A percentile compares a stretch with the other conserved stretches of the same genome.
phyloP scores from a whole-genome alignment of 2,113 vertebrate genomes.

The Microcebus lehilahytsara region DNA sequence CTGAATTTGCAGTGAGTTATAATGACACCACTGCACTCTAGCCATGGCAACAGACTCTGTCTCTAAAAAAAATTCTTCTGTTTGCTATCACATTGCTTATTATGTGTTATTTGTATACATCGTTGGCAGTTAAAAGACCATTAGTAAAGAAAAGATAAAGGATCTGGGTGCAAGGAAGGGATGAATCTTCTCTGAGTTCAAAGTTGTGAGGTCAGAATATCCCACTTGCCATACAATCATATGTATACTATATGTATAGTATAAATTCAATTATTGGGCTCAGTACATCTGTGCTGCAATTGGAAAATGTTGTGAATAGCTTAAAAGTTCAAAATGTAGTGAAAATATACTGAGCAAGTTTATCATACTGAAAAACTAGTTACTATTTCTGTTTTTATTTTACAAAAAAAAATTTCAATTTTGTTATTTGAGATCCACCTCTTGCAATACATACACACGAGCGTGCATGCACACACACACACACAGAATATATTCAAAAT shows the following conservation, averaged over 20 bases:
- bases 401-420: neutral
- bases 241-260: neutral
- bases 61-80: neutral
- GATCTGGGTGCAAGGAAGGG: neutral
- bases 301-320: neutral
- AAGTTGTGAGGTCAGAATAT: neutral
- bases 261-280: neutral
- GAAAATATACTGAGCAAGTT: neutral
- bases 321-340: slow-evolving; percentile 27
- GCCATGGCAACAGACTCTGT: too few species aligned
- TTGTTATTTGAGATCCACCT: neutral
- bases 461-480: neutral
- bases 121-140: neutral
- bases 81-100: neutral
- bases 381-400: slow-evolving; percentile 40
- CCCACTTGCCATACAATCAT: neutral
- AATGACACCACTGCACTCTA: too few species aligned
- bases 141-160: neutral
- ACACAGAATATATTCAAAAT: neutral
- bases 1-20: too few species aligned
- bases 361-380: neutral
- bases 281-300: neutral
- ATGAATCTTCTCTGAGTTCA: neutral
- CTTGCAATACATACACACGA: neutral
- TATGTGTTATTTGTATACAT: neutral